phyloP scores from a whole-genome alignment of 2,797 vertebrate species.

The Brachyalestes nurse region DNA sequence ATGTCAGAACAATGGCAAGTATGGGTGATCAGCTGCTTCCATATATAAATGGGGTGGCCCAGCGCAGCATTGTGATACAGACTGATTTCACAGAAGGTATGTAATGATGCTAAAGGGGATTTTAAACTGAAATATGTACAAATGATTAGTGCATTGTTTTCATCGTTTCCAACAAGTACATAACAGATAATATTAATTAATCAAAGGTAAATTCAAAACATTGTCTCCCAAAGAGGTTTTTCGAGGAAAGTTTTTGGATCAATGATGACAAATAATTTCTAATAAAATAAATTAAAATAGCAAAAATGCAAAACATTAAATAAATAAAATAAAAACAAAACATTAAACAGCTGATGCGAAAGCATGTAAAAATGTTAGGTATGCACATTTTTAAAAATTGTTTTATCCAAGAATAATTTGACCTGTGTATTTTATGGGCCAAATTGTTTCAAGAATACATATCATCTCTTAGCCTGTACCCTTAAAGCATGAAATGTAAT shows the following conservation, averaged over 20 bases:
- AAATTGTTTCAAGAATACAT: background rate
- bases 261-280: background rate
- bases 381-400: no score
- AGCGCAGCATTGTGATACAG: constrained; percentile 87
- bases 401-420: no score
- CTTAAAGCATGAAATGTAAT: background rate
- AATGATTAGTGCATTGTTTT: background rate
- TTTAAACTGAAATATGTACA: constrained; percentile 4
- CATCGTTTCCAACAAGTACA: background rate
- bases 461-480: background rate
- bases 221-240: background rate
- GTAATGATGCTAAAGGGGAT: constrained; percentile 74
- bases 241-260: background rate
- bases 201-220: background rate
- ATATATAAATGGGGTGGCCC: constrained; percentile 87
- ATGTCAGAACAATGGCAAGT: constrained; percentile 82
- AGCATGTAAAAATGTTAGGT: background rate
- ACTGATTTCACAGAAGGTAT: constrained; percentile 93
- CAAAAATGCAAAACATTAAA: background rate
- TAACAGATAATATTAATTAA: background rate
- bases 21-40: constrained; percentile 83
- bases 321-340: background rate
- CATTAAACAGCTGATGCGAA: background rate
- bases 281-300: background rate
- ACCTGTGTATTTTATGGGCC: no score